Evolutionary conservation across 2,888 invertebrate species (phyloP), one percentile per base, ranked within the genome.

Genomic region (Chalcosyrphus nemorum): DNA sequence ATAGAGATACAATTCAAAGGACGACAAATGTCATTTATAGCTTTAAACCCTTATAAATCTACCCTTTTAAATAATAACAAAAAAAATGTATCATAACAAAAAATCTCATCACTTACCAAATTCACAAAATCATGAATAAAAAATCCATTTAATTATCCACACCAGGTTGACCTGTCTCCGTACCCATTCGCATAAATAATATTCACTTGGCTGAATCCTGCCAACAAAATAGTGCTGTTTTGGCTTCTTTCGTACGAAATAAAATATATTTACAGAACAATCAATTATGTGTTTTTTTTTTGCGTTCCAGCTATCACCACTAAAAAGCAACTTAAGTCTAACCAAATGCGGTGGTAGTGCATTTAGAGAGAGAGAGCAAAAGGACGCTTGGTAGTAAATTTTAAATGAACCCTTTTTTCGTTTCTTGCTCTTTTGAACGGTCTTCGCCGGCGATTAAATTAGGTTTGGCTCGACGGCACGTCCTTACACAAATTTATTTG

Each of bases 401-500:
- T 6, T 56, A 82, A 68, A 61, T 61, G 74, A 50, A 54, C 72
- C 35, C 63, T 78, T 61, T 66, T 70, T 32, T 15, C 38, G 59
- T 21, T 56, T 13, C 27, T 38, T 24, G 17, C 56, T 19, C 24
- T 41, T 63, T 43, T 24, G 15, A 56, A 63, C 38, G 41, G 57
- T 65, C 50, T 71, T 82, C 59, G 19, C 43, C 32, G 47, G 57
- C 70, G 74, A 80, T 84, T 80, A 75, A 75, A 84, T 84, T 75
- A 80, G 74, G 63, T 80, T 84, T 80, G 56, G 52, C 63, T 52
- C 35, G 65, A 80, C 50, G 29, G 57, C 84, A 84, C 78, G 78
- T 74, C 74, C 43, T 68, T 80, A 32, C 27, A 80, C 63, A 75
- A 84, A 78, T 82, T 72, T 68, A 80, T 63, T 70, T 82, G 29